Conservation (phyloP, 2,113 vertebrate genomes). For the Neodon shergylaensis region DNA sequence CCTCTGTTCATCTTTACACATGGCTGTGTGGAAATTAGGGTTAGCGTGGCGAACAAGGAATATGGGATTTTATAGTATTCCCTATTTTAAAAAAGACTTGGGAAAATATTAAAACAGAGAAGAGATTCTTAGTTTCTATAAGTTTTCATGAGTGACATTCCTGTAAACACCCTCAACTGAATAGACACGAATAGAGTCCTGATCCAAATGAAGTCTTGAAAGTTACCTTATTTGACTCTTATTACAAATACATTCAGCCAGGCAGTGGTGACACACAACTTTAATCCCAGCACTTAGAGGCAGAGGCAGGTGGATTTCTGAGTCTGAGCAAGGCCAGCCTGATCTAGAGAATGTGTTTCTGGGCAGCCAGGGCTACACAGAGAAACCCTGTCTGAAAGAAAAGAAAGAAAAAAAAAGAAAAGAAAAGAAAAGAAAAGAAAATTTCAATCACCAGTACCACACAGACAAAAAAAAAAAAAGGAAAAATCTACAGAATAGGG, state of each 20-base stretch:
- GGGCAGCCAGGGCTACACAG: not conserved
- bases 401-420: not conserved
- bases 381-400: not conserved
- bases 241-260: constrained; percentile 19
- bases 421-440: not conserved
- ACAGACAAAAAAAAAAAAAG: not conserved
- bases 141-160: not conserved
- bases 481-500: too few relatives aligned
- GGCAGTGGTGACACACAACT: not conserved
- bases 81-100: constrained; percentile 49
- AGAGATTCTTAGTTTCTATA: not conserved
- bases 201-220: constrained; percentile 10
- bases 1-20: not conserved
- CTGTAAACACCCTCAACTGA: constrained; percentile 14
- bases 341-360: not conserved
- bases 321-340: not conserved
- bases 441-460: not conserved
- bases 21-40: not conserved
- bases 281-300: not conserved
- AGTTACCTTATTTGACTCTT: constrained; percentile 41
- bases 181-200: not conserved
- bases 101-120: constrained; percentile 11
- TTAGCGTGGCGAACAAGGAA: constrained; percentile 6
- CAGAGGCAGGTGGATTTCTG: not conserved
- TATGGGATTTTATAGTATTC: constrained; percentile 1